Conservation (phyloP, 2,113 vertebrate species). For the Pituophis catenifer region DNA sequence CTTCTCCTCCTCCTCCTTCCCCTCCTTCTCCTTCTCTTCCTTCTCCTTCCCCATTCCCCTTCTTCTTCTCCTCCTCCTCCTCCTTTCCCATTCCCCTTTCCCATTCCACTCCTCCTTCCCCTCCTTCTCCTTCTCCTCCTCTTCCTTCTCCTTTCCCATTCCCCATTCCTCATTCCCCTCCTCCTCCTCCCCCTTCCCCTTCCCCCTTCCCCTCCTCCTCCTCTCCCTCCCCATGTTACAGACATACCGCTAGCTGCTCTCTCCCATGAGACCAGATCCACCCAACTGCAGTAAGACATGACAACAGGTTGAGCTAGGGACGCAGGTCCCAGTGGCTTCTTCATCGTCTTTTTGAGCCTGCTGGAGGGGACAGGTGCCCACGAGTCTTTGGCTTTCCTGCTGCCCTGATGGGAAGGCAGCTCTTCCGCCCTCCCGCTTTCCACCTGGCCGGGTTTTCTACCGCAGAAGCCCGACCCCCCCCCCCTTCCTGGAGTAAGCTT, state of each 20-base stretch:
- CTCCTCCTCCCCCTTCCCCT: fast-evolving
- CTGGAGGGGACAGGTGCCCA: neutral
- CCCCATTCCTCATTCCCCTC: too few relatives aligned
- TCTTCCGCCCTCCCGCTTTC: neutral
- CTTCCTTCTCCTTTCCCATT: too few relatives aligned
- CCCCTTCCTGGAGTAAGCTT: conserved; percentile 40
- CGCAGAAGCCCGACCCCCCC: neutral
- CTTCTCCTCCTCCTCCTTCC: fast-evolving
- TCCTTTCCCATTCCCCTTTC: too few relatives aligned
- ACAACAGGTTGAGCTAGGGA: conserved; percentile 43
- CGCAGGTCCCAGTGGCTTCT: conserved; percentile 58
- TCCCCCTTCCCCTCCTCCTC: fast-evolving
- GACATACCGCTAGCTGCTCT: neutral
- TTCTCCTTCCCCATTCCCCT: fast-evolving
- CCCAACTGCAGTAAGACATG: conserved; percentile 45
- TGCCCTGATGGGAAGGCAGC: conserved; percentile 19
- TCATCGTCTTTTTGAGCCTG: conserved; percentile 47
- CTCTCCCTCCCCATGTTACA: too few relatives aligned
- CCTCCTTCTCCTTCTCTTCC: fast-evolving
- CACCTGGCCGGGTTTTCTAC: neutral
- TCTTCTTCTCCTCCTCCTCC: fast-evolving
- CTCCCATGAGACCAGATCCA: conserved; percentile 3
- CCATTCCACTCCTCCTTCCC: fast-evolving
- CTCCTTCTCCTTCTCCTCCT: too few relatives aligned
- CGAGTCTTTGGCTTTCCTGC: conserved; percentile 24